Base-by-base conservation (phyloP, 2,797 vertebrate genomes). In the Triplophysa yarkandensis region DNA sequence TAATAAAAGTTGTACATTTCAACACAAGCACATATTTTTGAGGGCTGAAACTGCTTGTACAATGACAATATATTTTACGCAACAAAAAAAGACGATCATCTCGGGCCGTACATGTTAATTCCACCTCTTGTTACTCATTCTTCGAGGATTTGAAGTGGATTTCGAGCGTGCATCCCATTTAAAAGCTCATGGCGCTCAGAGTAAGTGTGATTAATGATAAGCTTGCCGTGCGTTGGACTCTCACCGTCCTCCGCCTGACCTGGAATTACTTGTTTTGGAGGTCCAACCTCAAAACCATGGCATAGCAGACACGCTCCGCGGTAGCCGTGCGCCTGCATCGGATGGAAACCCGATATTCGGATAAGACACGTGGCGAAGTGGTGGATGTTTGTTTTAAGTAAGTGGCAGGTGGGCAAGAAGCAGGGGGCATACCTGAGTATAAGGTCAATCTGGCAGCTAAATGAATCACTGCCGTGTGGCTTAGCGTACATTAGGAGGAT, bases 391-490 rank as follows among this genome's bases (percentile, higher is more conserved):
- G 65, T 54, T 80, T 81, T 68, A 60, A 63, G 75, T 52, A 25
- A 30, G 55, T 66, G 76, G 76, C 79, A 84, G 79, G 67, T 77
- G 77, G 61, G 68, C 70, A 80, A 76, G 65, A 58, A n/a, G 55
- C 28, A 58, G 28, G 28, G 17, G 55, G 70, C 65, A 66, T 71
- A 80, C 75, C 79, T 69, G 77, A 77, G 55, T 17, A 58, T 58
- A 58, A 58, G 81, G 83, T 84, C 81, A 81, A 67, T 75, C 77
- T 80, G 83, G 65, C 79, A 81, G 75, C 75, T 82, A 80, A 81
- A 83, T 84, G 79, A 81, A 83, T 84, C 77, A 81, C 71, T 70
- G 52, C 66, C 58, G 39, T 68, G 62, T 76, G 62, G 79, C 79
- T 76, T 62, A 78, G 57, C 43, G 8, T 55, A 70, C 57, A 71